Conservation (phyloP, 2,113 vertebrate genomes). For the Rhea pennata region DNA sequence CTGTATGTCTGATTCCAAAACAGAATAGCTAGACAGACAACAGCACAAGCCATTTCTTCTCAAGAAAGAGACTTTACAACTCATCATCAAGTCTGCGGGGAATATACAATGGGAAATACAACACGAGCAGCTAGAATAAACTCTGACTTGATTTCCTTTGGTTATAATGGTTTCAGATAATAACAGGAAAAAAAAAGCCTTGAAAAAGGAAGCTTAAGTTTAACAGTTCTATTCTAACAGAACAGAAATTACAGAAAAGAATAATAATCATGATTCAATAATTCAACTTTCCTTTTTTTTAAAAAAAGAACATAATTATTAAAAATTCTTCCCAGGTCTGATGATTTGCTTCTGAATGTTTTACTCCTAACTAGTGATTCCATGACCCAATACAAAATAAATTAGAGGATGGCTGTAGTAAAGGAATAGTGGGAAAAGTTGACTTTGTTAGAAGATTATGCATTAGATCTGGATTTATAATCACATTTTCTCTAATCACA, state of each 20-base stretch:
- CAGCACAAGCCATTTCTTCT: neutral
- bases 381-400: slow-evolving; percentile 45
- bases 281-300: neutral
- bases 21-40: neutral
- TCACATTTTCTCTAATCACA: slow-evolving; percentile 39
- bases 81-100: neutral
- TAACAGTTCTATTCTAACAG: neutral
- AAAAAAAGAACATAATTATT: neutral
- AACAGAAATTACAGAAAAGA: neutral
- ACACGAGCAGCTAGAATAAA: slow-evolving; percentile 6
- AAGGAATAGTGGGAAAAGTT: slow-evolving; percentile 10
- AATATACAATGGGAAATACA: slow-evolving; percentile 2
- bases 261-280: neutral
- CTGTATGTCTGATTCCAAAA: neutral
- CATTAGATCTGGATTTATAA: slow-evolving; percentile 36
- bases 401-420: slow-evolving; percentile 9
- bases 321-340: slow-evolving; percentile 18
- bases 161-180: neutral
- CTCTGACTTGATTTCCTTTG: slow-evolving; percentile 25
- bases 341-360: slow-evolving; percentile 9
- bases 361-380: neutral
- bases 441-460: slow-evolving; percentile 45
- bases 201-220: neutral
- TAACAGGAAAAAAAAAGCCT: neutral
- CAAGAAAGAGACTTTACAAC: slow-evolving; percentile 12